Evolutionary conservation across 1,140 invertebrate genomes (phyloP).

Genomic region (Papilio helenus): DNA sequence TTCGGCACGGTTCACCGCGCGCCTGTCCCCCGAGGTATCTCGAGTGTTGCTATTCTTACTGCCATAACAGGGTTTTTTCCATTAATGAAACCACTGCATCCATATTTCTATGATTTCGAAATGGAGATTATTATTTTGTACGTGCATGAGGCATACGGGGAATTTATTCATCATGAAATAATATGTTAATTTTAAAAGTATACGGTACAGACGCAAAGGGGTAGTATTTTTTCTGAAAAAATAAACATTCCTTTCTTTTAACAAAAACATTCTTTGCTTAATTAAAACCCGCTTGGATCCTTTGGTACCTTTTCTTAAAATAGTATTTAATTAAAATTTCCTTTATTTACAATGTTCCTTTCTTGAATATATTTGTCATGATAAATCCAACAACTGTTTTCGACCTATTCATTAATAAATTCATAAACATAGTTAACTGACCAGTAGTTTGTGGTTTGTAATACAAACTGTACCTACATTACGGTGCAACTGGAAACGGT

Average conservation of each 20-base stretch:
- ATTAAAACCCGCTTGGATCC: neutral
- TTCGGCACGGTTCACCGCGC: slow-evolving; percentile 34
- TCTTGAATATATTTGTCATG: too few relatives aligned
- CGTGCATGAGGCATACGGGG: neutral
- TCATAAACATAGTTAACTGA: slow-evolving; percentile 7
- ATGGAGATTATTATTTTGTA: slow-evolving; percentile 24
- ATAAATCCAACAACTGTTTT: neutral
- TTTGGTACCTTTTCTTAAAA: neutral
- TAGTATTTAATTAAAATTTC: neutral
- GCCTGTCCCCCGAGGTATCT: slow-evolving; percentile 32
- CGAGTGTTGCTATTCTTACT: slow-evolving; percentile 34
- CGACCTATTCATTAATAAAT: neutral
- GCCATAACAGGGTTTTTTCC: slow-evolving; percentile 37
- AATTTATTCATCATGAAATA: slow-evolving; percentile 10
- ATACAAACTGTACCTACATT: neutral
- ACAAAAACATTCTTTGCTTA: neutral
- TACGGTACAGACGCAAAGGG: neutral
- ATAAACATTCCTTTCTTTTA: neutral
- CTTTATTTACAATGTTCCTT: too few relatives aligned
- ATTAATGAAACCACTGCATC: slow-evolving; percentile 24
- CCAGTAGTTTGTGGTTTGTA: neutral
- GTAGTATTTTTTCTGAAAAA: neutral
- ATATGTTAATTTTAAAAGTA: neutral
- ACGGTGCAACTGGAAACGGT: slow-evolving; percentile 4
- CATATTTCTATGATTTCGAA: slow-evolving; percentile 17